Conservation (phyloP, 2,888 invertebrate genomes). For the Drosophila dives region DNA sequence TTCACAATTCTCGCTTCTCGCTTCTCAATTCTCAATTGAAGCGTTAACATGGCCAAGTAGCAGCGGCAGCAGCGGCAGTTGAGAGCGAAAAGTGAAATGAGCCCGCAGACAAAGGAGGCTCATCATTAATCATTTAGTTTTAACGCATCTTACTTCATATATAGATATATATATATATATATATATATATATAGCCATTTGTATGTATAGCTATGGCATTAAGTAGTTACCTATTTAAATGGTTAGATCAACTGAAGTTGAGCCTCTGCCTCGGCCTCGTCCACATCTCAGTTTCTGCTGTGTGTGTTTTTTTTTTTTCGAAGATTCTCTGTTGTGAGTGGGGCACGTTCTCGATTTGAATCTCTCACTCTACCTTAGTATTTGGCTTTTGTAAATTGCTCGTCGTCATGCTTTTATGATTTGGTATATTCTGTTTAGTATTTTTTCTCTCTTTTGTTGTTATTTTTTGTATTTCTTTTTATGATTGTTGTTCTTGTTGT, state of each 20-base stretch:
- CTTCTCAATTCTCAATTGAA: constrained; percentile 45
- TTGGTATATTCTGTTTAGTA: constrained; percentile 66
- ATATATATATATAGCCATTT: too few relatives aligned
- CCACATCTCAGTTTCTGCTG: constrained; percentile 1
- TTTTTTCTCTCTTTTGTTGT: constrained; percentile 22
- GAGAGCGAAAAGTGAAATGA: constrained; percentile 72
- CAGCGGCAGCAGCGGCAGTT: constrained; percentile 13
- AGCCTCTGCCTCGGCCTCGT: background rate
- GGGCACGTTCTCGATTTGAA: constrained; percentile 78
- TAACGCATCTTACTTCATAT: constrained; percentile 47
- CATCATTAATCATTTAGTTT: constrained; percentile 78
- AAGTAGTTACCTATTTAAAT: constrained; percentile 49
- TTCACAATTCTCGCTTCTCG: constrained; percentile 28
- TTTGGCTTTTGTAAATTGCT: constrained; percentile 76
- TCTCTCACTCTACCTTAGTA: constrained; percentile 48
- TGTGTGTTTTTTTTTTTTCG: background rate
- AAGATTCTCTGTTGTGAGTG: constrained; percentile 27
- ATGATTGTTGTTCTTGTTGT: constrained; percentile 6
- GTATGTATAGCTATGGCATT: background rate
- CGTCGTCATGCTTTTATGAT: constrained; percentile 81
- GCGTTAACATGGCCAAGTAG: constrained; percentile 33
- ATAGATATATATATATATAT: background rate
- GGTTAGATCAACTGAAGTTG: constrained; percentile 35
- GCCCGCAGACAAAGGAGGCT: constrained; percentile 41
- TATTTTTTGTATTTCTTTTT: constrained; percentile 35